phyloP scores from a whole-genome alignment of 2,888 invertebrate species.

The Apodemia mormo region DNA sequence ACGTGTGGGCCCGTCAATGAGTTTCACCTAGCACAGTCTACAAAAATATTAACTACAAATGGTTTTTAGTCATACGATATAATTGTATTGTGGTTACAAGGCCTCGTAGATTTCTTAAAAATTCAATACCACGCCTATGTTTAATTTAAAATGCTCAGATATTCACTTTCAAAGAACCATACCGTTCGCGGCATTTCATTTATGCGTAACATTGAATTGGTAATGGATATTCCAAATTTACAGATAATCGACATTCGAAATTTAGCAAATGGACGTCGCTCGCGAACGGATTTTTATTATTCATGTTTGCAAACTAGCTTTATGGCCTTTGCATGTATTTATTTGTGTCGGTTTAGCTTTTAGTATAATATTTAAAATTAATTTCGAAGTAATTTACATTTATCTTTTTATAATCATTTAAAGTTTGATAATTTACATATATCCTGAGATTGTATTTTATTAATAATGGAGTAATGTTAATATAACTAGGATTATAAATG shows the following conservation, averaged over 20 bases:
- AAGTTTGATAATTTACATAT: neutral
- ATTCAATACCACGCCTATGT: neutral
- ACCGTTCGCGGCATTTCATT: slow-evolving; percentile 32
- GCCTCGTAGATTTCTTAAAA: neutral
- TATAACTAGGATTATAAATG: neutral
- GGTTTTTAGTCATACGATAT: no score
- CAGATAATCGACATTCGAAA: slow-evolving; percentile 15
- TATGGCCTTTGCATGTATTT: slow-evolving; percentile 69
- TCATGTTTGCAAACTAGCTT: slow-evolving; percentile 65
- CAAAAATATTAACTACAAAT: no score
- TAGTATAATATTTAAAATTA: slow-evolving; percentile 20
- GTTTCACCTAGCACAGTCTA: no score
- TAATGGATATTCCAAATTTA: slow-evolving; percentile 19
- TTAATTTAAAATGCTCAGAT: slow-evolving; percentile 24
- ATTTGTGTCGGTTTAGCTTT: slow-evolving; percentile 36
- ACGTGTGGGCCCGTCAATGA: no score
- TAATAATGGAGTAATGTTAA: neutral
- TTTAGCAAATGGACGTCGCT: slow-evolving; percentile 32
- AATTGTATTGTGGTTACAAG: no score
- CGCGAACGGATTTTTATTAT: slow-evolving; percentile 51
- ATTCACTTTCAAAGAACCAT: slow-evolving; percentile 25
- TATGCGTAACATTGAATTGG: slow-evolving; percentile 12
- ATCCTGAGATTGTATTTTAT: neutral
- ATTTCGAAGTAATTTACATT: slow-evolving; percentile 24
- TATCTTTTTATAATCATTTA: neutral